A percentile compares a stretch with the other conserved stretches of the same genome.
Conservation (phyloP, 2,797 vertebrate species). For the Catamblyrhynchus diadema region DNA sequence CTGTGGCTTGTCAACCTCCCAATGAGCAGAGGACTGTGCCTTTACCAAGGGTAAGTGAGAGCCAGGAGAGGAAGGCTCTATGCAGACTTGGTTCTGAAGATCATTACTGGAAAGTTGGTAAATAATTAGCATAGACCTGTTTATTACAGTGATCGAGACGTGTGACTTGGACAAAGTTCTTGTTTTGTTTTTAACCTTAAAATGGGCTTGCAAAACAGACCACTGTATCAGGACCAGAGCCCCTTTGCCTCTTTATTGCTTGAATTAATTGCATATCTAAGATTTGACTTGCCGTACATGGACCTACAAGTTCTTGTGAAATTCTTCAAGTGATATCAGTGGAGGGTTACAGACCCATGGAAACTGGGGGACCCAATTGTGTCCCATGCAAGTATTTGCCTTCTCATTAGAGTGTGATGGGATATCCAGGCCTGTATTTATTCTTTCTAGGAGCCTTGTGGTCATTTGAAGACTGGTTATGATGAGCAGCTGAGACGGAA, state of each 20-base stretch:
- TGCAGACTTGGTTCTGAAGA: not conserved
- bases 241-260: not conserved
- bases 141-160: not conserved
- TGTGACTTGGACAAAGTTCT: not conserved
- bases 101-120: not conserved
- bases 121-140: not conserved
- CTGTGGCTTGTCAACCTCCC: constrained; percentile 80
- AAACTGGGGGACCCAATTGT: not conserved
- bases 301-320: not conserved
- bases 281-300: not conserved
- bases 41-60: constrained; percentile 85
- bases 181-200: not conserved
- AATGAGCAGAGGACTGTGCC: constrained; percentile 84
- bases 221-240: not conserved
- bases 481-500: constrained; percentile 90
- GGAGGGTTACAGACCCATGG: not conserved
- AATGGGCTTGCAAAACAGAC: not conserved
- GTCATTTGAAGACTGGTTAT: constrained; percentile 82
- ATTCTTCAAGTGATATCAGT: not conserved
- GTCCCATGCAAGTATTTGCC: not conserved
- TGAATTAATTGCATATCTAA: not conserved
- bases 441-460: constrained; percentile 74
- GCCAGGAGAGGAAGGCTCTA: not conserved
- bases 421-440: not conserved
- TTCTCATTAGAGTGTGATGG: not conserved